Evolutionary conservation across 2,113 vertebrate genomes (phyloP), one percentile per base, ranked within the genome.

Genomic region (Diadophis punctatus): DNA sequence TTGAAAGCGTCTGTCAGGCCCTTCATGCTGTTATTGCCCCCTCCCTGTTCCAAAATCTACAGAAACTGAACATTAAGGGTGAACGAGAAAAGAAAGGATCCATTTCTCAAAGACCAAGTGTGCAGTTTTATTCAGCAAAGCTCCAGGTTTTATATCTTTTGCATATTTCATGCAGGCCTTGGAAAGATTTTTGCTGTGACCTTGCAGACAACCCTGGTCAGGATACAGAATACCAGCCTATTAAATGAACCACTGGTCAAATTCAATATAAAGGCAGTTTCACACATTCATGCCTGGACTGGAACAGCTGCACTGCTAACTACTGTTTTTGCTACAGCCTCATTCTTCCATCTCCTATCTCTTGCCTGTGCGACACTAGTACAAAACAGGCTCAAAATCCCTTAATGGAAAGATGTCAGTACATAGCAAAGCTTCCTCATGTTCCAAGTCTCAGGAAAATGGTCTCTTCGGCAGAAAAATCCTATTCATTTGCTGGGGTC

Each of bases 1-100:
- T 91, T 91, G 88, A 94, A 91, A 91, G 5, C 39, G 74, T 20
- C 92, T 86, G 25, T 80, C 89, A 91, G 53, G 55, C 30, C 68
- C 12, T 39, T 92, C 52, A 30, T 22, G 22, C 30, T 5, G 0
- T 43, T 58, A 43, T 58, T 91, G 39, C 89, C 48, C 34, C 80
- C 34, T 56, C 55, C 39, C 23, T 30, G 14, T 34, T 43, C 55
- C 10, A 20, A 25, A 56, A 63, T 43, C 94, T 55, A 89, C 30
- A 88, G 88, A 88, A 5, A 53, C 87, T 86, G 2, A 58, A 20
- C 39, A 10, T 34, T 27, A 63, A 34, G 80, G 74, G 9, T 86
- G 23, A 12, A 1, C 8, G 3, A 92, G 92, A 74, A 90, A 39
- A 49, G 34, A 34, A 56, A 58, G 53, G 80, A 20, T 34, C 27